These are phyloP conservation scores for Ceratina japonica DNA, from an alignment of 1,140 invertebrate genomes.

Conservation along the genomic window DNA sequence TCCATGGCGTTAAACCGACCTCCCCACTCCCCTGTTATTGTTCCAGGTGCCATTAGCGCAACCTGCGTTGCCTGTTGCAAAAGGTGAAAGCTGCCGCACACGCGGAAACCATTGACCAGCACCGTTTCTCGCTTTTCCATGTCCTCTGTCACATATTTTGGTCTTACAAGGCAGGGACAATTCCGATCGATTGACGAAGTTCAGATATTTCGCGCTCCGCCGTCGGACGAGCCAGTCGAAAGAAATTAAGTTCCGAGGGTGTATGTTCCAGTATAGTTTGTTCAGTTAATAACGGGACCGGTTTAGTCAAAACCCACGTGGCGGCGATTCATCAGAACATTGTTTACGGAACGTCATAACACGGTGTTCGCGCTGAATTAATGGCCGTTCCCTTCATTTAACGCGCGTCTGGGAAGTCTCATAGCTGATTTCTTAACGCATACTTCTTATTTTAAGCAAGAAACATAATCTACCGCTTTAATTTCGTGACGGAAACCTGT, in stretches of 20 bases:
- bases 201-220: no score
- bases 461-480: neutral
- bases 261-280: constrained; percentile 71
- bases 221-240: no score
- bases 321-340: constrained; percentile 66
- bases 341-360: constrained; percentile 75
- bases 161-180: no score
- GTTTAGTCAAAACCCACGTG: constrained; percentile 67
- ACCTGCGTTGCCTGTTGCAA: constrained; percentile 62
- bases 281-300: constrained; percentile 71
- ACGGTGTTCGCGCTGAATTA: constrained; percentile 70
- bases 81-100: constrained; percentile 62
- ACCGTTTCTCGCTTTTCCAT: neutral
- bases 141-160: no score
- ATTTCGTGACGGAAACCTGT: neutral
- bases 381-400: constrained; percentile 65
- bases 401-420: neutral
- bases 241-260: constrained; percentile 33
- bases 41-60: constrained; percentile 67
- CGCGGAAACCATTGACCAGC: constrained; percentile 47
- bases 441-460: neutral
- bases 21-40: constrained; percentile 53
- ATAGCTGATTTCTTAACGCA: neutral
- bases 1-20: constrained; percentile 64
- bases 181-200: no score